Evolutionary conservation across 2,113 vertebrate genomes (phyloP).

Genomic region (Scomber colias): DNA sequence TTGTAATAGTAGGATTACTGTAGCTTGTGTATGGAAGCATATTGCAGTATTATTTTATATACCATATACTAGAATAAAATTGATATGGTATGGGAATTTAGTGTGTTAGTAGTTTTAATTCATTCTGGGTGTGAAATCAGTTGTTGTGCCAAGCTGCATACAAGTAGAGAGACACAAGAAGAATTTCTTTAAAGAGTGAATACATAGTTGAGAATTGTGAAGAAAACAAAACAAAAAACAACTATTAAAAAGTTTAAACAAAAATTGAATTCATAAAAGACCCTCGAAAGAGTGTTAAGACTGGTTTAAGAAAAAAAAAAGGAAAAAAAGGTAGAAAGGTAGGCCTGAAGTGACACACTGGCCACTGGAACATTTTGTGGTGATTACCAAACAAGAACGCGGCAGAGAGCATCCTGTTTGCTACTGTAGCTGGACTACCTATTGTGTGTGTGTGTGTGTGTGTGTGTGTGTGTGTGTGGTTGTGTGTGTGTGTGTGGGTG

Average conservation of each 20-base stretch:
- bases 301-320: not conserved
- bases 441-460: constrained; percentile 2
- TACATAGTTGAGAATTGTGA: not conserved
- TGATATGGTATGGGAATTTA: not conserved
- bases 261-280: not conserved
- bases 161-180: not conserved
- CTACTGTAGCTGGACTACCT: constrained; percentile 52
- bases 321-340: not conserved
- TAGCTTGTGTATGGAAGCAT: not conserved
- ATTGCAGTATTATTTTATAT: not conserved
- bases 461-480: not conserved
- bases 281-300: not conserved
- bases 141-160: not conserved
- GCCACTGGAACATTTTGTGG: constrained; percentile 82
- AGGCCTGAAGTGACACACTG: constrained; percentile 52
- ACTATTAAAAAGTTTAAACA: not conserved
- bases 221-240: not conserved
- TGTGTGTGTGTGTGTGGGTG: not conserved
- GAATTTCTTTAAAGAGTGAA: too few species aligned
- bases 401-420: constrained; percentile 81
- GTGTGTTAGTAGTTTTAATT: not conserved
- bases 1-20: too few species aligned
- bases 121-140: not conserved
- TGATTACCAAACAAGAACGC: constrained; percentile 70
- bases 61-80: not conserved